A percentile compares a stretch with the other conserved stretches of the same genome.
Evolutionary conservation across 2,797 vertebrate species (phyloP).

Genomic region (Lithobates pipiens): DNA sequence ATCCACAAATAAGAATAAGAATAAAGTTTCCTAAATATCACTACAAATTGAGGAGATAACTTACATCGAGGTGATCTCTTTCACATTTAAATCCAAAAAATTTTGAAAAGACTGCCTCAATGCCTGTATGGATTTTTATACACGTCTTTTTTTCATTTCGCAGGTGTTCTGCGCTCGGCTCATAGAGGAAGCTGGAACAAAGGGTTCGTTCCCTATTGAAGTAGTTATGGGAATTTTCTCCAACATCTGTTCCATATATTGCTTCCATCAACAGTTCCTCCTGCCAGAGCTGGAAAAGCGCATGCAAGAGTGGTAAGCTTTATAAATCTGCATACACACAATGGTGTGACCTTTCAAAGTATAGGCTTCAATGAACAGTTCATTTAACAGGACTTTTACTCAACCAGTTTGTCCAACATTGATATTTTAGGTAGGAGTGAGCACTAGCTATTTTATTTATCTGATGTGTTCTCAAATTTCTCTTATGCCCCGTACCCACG

Average conservation of each 20-base stretch:
- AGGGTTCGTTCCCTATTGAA: constrained; percentile 86
- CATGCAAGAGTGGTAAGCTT: constrained; percentile 90
- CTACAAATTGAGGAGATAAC: too few relatives aligned
- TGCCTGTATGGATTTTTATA: background rate
- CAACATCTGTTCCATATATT: constrained; percentile 93
- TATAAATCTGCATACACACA: background rate
- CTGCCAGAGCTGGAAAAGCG: constrained; percentile 90
- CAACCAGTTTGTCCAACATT: background rate
- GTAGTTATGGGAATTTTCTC: constrained; percentile 91
- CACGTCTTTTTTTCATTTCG: background rate
- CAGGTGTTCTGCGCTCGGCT: constrained; percentile 88
- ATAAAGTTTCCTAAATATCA: too few relatives aligned
- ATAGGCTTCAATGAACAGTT: background rate
- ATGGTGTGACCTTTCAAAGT: background rate
- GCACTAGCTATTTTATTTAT: too few relatives aligned
- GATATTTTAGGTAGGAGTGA: background rate
- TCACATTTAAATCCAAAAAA: too few relatives aligned
- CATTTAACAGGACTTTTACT: background rate
- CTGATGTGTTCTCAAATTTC: too few relatives aligned
- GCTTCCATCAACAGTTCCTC: constrained; percentile 92
- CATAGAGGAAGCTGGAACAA: constrained; percentile 86
- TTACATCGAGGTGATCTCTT: background rate
- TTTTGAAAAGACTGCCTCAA: background rate
- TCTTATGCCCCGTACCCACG: too few relatives aligned
- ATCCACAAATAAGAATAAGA: too few relatives aligned